Percentiles rank a stretch among this genome's conserved stretches.
Conservation (phyloP, 2,113 vertebrate genomes). For the Cichladusa arquata region DNA sequence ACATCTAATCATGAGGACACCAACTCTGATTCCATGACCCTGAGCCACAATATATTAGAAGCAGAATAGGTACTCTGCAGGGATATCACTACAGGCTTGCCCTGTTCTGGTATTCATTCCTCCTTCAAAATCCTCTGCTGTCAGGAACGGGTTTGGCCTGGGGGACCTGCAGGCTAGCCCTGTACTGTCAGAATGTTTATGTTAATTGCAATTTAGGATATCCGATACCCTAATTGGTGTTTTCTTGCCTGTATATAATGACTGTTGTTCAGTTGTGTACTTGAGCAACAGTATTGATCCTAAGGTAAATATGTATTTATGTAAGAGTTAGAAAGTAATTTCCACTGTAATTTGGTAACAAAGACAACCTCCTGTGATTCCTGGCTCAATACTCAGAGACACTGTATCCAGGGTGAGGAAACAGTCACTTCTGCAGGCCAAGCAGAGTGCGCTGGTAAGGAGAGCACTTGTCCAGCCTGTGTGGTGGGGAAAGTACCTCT, state of each 20-base stretch:
- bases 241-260: conserved; percentile 32
- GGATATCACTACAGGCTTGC: neutral
- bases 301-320: neutral
- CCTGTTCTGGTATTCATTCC: neutral
- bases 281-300: conserved; percentile 11
- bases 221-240: neutral
- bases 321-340: conserved; percentile 5
- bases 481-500: neutral
- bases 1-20: neutral
- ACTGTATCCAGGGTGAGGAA: neutral
- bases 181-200: neutral
- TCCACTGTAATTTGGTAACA: neutral
- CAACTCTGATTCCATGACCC: neutral
- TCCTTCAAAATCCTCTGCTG: neutral
- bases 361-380: neutral
- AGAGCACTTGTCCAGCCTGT: neutral
- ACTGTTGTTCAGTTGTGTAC: neutral
- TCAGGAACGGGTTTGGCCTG: neutral
- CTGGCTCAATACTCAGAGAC: neutral
- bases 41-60: neutral
- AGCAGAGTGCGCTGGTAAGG: neutral
- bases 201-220: neutral
- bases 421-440: neutral
- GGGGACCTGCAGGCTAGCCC: neutral
- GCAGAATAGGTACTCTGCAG: neutral